Conservation (phyloP, 2,113 vertebrate genomes). For the Colistium nudipinnis region DNA sequence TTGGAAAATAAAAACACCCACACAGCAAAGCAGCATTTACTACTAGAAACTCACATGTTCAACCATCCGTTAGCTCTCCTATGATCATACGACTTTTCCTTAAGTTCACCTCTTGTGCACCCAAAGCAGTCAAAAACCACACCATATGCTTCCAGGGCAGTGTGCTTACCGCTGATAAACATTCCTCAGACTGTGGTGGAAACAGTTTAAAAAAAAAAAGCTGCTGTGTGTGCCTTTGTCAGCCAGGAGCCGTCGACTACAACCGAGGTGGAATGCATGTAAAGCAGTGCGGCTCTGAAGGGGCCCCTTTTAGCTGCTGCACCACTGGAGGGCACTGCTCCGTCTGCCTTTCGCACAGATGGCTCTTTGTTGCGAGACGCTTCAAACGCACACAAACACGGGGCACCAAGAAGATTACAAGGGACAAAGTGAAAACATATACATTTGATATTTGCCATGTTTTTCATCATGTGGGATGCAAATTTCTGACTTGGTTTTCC, state of each 20-base stretch:
- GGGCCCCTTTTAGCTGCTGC: constrained; percentile 40
- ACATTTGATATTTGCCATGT: constrained; percentile 14
- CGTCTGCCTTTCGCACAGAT: constrained; percentile 61
- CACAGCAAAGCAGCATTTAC: not conserved
- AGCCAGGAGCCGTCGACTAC: constrained; percentile 62
- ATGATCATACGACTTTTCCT: constrained; percentile 67
- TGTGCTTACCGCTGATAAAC: constrained; percentile 79
- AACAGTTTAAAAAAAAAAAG: constrained; percentile 52
- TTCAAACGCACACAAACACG: constrained; percentile 24
- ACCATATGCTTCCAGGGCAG: constrained; percentile 76
- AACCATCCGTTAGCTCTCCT: constrained; percentile 40
- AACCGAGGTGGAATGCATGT: constrained; percentile 55
- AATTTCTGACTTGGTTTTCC: not conserved
- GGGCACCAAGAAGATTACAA: constrained; percentile 20
- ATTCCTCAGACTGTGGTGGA: constrained; percentile 79
- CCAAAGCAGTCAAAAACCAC: constrained; percentile 73
- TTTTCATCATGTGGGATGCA: constrained; percentile 9
- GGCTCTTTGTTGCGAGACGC: constrained; percentile 63
- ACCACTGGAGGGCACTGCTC: constrained; percentile 83
- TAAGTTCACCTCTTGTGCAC: constrained; percentile 73
- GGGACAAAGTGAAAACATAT: constrained; percentile 16
- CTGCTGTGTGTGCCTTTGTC: constrained; percentile 74
- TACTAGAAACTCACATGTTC: constrained; percentile 54
- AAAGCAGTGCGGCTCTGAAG: constrained; percentile 39
- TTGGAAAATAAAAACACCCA: too few species aligned